These are phyloP conservation scores for Acomys russatus DNA, from an alignment of 2,797 vertebrate species.

Conservation along the genomic window DNA sequence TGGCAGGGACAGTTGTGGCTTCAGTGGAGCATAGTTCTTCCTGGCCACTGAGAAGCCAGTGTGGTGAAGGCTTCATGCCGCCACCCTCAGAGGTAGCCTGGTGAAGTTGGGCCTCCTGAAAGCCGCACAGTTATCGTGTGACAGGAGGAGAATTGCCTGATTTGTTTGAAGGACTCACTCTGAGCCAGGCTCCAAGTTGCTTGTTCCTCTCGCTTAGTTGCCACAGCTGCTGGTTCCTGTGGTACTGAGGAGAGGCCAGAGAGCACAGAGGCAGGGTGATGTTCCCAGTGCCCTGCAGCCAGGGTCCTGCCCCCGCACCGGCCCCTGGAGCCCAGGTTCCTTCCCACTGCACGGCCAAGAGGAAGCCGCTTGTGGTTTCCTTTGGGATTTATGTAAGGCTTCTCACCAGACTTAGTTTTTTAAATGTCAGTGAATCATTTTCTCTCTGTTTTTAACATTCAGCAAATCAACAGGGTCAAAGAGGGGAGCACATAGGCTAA, in stretches of 20 bases:
- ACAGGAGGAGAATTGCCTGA: neutral
- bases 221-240: neutral
- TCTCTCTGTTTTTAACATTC: slow-evolving; percentile 69
- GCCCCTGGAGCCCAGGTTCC: neutral
- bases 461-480: slow-evolving; percentile 71
- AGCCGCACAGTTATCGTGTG: neutral
- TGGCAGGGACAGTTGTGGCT: neutral
- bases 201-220: neutral
- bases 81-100: neutral
- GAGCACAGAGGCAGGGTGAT: neutral
- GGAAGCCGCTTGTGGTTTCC: neutral
- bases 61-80: neutral
- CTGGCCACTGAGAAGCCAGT: neutral
- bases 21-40: neutral
- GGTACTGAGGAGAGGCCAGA: neutral
- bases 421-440: slow-evolving; percentile 68
- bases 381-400: slow-evolving; percentile 4
- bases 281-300: neutral
- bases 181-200: neutral
- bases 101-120: neutral
- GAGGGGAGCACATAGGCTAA: slow-evolving; percentile 68
- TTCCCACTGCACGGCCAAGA: neutral
- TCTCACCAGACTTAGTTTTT: neutral
- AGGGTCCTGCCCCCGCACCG: neutral
- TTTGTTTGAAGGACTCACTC: neutral